Base-by-base conservation (phyloP, 1,140 invertebrate species). In the Drosophila nasuta region DNA sequence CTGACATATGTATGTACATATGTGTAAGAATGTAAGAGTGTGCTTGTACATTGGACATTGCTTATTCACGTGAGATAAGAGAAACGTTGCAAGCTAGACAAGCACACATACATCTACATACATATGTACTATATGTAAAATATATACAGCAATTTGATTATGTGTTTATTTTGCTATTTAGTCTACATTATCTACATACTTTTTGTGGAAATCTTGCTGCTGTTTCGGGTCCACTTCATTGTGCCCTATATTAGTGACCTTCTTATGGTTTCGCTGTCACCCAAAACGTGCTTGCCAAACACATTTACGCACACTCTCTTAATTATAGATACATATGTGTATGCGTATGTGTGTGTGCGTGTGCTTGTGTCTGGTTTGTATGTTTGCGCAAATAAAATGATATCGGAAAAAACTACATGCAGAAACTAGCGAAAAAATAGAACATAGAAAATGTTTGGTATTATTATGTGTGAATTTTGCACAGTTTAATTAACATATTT, bases 201-300 rank as follows among this genome's bases (percentile, higher is more conserved):
- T 33, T 54, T 62, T n/a, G 20, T 46, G 28, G 30, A 62, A 43
- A 17, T 49, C 25, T 73, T 49, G 35, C 15, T 73, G 65, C 57
- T 67, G 71, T 73, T 69, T 82, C 43, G 68, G 75, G 35, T 69
- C 48, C 63, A 62, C 71, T 79, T 75, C 49, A 77, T 70, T 78
- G 56, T 76, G 69, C 62, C 73, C 85, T 66, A 87, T 80, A 75
- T 87, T 68, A 75, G 43, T 77, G 85, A 88, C 83, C 77, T 88
- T 89, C 81, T 89, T 88, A 88, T 88, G 83, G 83, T 88, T 88
- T 88, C 82, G 63, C 80, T 67, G 60, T 65, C 75, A 56, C 64
- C 60, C 46, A 48, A 85, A 85, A 87, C 83, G 79, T 88, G 82
- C 76, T 80, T 88, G 77, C 35, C 28, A 33, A 30, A 17, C 7